These are phyloP conservation scores for Rhinopomastus cyanomelas DNA, from an alignment of 2,113 vertebrate species.

Conservation along the genomic window DNA sequence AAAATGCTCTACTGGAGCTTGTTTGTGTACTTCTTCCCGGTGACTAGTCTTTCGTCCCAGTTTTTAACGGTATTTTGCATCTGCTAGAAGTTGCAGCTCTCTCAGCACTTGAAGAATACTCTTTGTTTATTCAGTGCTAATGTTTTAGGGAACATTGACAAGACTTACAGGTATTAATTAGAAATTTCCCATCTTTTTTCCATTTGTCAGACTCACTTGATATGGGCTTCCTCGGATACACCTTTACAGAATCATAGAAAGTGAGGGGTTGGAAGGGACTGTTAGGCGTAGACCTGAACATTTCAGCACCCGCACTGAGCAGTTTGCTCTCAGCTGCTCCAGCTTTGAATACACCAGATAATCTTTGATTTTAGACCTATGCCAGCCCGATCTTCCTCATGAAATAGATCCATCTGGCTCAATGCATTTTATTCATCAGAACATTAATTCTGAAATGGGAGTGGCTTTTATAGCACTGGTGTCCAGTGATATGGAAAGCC, in stretches of 20 bases:
- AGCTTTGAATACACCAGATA: not conserved
- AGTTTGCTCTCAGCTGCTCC: not conserved
- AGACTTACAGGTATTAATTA: not conserved
- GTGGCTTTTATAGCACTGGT: not conserved
- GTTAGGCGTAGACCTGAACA: not conserved
- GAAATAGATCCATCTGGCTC: conserved; percentile 32
- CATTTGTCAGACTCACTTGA: not conserved
- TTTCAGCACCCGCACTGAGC: not conserved
- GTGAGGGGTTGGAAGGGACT: too few species aligned
- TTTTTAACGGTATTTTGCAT: not conserved
- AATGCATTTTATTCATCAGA: not conserved
- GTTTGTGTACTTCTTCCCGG: not conserved
- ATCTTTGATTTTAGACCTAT: not conserved
- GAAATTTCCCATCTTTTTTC: not conserved
- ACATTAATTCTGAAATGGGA: not conserved
- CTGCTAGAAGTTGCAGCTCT: not conserved
- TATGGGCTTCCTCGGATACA: not conserved
- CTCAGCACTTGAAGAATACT: not conserved
- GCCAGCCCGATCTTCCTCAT: conserved; percentile 2
- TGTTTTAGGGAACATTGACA: not conserved
- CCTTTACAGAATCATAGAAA: too few species aligned
- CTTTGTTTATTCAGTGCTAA: not conserved
- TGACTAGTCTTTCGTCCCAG: not conserved
- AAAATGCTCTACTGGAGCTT: not conserved
- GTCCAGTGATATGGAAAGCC: not conserved